Conservation (phyloP, 2,113 vertebrate genomes). For the Pomatostomus ruficeps region DNA sequence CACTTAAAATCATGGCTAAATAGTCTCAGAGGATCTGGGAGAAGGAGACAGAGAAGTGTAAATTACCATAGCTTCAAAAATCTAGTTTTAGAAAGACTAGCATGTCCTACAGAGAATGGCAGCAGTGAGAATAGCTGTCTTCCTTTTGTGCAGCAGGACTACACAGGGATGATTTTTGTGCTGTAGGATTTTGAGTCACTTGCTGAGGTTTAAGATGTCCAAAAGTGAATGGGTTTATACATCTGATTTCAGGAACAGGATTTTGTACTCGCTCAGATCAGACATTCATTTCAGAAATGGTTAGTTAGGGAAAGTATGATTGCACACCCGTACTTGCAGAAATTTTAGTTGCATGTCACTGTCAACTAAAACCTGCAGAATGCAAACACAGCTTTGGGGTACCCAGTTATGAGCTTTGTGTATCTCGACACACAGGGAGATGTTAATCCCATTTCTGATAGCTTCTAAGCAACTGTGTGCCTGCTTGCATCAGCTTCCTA, state of each 20-base stretch:
- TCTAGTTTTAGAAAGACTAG: neutral
- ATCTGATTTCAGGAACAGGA: neutral
- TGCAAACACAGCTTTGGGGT: neutral
- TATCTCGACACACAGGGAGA: neutral
- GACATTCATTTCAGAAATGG: neutral
- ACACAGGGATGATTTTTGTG: neutral
- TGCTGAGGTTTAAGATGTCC: neutral
- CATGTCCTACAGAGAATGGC: neutral
- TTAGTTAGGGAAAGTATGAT: neutral
- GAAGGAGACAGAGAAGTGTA: neutral
- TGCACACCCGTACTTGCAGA: accelerated
- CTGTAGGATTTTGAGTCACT: neutral
- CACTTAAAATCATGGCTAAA: neutral
- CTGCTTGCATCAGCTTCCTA: neutral
- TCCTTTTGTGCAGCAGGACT: neutral
- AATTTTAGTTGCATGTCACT: neutral
- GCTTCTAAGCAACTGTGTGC: neutral
- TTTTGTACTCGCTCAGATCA: neutral
- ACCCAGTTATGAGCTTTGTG: neutral
- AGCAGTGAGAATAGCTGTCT: neutral
- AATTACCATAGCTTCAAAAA: neutral
- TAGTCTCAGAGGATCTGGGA: neutral
- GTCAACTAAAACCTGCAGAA: neutral
- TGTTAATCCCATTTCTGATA: neutral
- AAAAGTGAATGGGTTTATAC: neutral